These are phyloP conservation scores for Meloidogyne chitwoodi DNA, from an alignment of 1,140 invertebrate species.

Conservation along the genomic window DNA sequence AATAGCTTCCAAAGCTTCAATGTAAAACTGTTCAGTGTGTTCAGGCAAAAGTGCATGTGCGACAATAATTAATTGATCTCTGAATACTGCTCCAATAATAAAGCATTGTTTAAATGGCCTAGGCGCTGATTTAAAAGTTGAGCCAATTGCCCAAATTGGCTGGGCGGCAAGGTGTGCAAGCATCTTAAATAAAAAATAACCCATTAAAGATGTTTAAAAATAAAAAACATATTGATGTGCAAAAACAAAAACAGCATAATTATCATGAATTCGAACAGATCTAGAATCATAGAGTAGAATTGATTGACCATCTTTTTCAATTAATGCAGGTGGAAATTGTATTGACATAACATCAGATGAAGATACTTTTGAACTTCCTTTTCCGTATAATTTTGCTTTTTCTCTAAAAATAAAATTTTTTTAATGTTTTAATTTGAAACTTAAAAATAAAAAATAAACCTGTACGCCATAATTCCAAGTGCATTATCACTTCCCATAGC, in stretches of 20 bases:
- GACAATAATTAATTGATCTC: neutral
- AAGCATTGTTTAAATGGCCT: neutral
- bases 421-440: neutral
- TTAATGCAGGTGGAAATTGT: neutral
- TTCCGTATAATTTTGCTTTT: neutral
- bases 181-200: neutral
- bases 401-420: neutral
- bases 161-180: neutral
- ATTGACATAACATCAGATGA: neutral
- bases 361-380: neutral
- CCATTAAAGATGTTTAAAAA: neutral
- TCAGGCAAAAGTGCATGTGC: neutral
- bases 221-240: neutral
- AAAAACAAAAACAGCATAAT: neutral
- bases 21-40: neutral
- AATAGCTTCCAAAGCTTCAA: neutral
- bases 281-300: constrained; percentile 5
- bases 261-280: neutral
- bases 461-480: constrained; percentile 1
- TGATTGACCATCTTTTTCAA: neutral
- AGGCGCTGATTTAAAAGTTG: neutral
- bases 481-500: constrained; percentile 1
- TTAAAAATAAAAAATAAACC: neutral
- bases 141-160: neutral
- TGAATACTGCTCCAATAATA: neutral